Conservation (phyloP, 1,140 invertebrate genomes). For the Sesamia nonagrioides region DNA sequence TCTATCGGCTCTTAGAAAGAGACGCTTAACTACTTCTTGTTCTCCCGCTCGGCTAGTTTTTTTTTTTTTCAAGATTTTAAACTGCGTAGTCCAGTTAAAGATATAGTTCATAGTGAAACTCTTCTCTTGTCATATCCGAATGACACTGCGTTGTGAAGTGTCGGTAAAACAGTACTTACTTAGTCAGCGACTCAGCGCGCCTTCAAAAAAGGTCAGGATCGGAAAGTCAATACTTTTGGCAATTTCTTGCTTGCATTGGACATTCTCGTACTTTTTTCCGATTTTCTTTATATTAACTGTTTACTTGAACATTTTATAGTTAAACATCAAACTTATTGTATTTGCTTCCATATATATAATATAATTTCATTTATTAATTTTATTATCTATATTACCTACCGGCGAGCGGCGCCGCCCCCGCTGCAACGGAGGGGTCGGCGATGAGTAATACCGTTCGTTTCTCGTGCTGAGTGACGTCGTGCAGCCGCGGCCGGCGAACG, state of each 20-base stretch:
- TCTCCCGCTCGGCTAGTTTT: no score
- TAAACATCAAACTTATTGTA: conserved; percentile 17
- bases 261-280: not conserved
- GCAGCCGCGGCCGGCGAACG: conserved; percentile 68
- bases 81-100: no score
- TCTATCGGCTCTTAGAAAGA: no score
- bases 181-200: conserved; percentile 37
- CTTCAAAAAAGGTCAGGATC: conserved; percentile 51
- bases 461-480: conserved; percentile 83
- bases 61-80: no score
- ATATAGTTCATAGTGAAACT: not conserved
- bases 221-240: conserved; percentile 52
- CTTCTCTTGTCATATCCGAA: not conserved
- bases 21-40: no score
- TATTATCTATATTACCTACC: conserved; percentile 34
- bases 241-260: conserved; percentile 38
- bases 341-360: not conserved
- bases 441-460: conserved; percentile 84
- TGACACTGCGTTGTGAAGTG: conserved; percentile 12
- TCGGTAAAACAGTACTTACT: conserved; percentile 51
- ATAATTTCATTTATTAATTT: conserved; percentile 10
- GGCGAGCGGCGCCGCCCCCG: conserved; percentile 55
- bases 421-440: conserved; percentile 67
- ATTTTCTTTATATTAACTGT: conserved; percentile 3
- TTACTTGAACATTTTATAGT: not conserved